Evolutionary conservation across 2,888 invertebrate species (phyloP).

Genomic region (Carabus problematicus): DNA sequence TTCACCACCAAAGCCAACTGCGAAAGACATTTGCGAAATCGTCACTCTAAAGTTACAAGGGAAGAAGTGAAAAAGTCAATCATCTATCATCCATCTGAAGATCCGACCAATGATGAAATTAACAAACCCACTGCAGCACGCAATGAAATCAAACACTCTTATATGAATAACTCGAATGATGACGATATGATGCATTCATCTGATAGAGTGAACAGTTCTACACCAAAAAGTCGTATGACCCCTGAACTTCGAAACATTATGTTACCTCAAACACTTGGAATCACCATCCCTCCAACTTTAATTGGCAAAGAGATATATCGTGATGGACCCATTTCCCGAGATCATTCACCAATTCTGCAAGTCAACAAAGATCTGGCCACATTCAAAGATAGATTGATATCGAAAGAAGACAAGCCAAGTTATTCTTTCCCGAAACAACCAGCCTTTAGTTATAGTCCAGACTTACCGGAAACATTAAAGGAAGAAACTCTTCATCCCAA

Average conservation of each 20-base stretch:
- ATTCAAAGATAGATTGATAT: conserved; percentile 6
- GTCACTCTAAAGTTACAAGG: conserved; percentile 84
- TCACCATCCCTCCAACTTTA: conserved; percentile 43
- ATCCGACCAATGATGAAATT: conserved; percentile 79
- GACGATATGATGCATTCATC: conserved; percentile 39
- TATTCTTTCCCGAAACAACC: conserved; percentile 36
- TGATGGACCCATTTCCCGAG: conserved; percentile 7
- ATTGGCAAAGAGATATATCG: conserved; percentile 2
- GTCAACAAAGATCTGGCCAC: conserved; percentile 17
- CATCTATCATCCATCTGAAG: conserved; percentile 86
- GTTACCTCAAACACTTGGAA: conserved; percentile 14
- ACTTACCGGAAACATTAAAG: conserved; percentile 40
- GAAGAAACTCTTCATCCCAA: conserved; percentile 51
- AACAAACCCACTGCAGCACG: conserved; percentile 62
- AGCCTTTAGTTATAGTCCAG: conserved; percentile 42
- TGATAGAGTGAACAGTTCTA: conserved; percentile 53
- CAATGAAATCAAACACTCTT: conserved; percentile 62
- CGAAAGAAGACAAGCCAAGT: conserved; percentile 38
- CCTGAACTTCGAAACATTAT: conserved; percentile 44
- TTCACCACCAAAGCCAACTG: conserved; percentile 98
- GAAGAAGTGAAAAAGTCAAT: conserved; percentile 90
- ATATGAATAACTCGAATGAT: conserved; percentile 29
- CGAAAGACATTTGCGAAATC: conserved; percentile 90
- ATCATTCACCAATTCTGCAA: conserved; percentile 20
- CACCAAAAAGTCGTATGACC: conserved; percentile 51